phyloP scores from a whole-genome alignment of 2,888 invertebrate species.

The Drosophila siamana region DNA sequence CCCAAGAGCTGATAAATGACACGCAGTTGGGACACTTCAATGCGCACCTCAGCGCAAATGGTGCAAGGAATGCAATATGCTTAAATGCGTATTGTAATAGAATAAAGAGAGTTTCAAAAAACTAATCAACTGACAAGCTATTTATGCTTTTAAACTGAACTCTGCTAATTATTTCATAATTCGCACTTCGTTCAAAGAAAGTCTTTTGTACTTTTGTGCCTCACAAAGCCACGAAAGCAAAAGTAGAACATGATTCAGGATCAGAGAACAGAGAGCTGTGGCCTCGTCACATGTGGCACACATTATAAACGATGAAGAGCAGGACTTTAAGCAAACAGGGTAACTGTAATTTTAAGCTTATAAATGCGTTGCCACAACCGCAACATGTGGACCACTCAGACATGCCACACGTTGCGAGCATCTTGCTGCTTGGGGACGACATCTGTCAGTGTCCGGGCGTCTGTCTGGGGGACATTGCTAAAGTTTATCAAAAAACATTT shows the following conservation, averaged over 20 bases:
- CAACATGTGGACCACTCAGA: conserved; percentile 58
- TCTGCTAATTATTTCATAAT: too few relatives aligned
- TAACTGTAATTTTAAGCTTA: conserved; percentile 63
- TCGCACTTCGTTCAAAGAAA: too few relatives aligned
- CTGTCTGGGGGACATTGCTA: conserved; percentile 19
- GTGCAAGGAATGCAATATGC: background rate
- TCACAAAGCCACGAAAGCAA: background rate
- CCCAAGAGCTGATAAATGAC: conserved; percentile 6
- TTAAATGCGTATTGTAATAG: too few relatives aligned
- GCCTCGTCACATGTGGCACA: background rate
- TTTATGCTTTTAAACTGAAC: too few relatives aligned
- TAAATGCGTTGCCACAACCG: conserved; percentile 35
- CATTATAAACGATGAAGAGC: background rate
- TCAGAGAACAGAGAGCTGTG: background rate
- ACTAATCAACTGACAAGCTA: too few relatives aligned
- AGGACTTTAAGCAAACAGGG: conserved; percentile 4
- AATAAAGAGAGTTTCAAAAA: too few relatives aligned
- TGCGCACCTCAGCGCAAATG: background rate
- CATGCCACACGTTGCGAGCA: conserved; percentile 33
- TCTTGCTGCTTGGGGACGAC: conserved; percentile 24
- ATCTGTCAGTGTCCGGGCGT: conserved; percentile 27
- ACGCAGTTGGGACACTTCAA: background rate
- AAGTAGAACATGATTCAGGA: background rate
- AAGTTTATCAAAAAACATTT: conserved; percentile 73
- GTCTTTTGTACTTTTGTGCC: too few relatives aligned